Conservation (phyloP, 2,797 vertebrate species). For the Pogonophryne albipinna region DNA sequence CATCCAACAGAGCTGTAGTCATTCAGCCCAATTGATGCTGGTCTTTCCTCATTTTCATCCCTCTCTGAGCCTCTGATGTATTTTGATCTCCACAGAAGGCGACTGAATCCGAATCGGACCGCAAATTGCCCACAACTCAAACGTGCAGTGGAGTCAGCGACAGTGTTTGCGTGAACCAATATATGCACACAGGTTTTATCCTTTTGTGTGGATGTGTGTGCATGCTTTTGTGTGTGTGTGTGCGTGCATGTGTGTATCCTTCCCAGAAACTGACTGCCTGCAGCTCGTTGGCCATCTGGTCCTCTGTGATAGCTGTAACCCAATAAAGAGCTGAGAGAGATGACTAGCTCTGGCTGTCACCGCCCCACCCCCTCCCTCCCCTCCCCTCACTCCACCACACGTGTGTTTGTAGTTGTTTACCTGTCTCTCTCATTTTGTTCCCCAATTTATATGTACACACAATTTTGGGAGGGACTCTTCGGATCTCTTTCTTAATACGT, state of each 20-base stretch:
- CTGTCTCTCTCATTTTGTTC: neutral
- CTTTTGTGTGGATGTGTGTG: constrained; percentile 17
- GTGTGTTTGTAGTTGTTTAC: neutral
- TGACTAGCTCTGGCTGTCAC: constrained; percentile 55
- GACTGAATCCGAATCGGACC: constrained; percentile 8
- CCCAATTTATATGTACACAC: neutral
- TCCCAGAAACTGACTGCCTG: constrained; percentile 74
- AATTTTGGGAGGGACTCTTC: neutral
- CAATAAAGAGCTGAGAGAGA: constrained; percentile 69
- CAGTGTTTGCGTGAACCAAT: constrained; percentile 16
- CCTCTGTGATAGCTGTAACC: constrained; percentile 70
- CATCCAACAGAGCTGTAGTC: constrained; percentile 38
- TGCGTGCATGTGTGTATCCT: constrained; percentile 33
- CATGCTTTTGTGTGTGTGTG: constrained; percentile 4
- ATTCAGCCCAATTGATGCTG: constrained; percentile 44
- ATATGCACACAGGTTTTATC: constrained; percentile 11
- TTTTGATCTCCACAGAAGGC: constrained; percentile 23
- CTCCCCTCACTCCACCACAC: too few relatives aligned
- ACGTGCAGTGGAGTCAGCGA: constrained; percentile 5
- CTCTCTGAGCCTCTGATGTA: constrained; percentile 19
- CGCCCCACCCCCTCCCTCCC: too few relatives aligned
- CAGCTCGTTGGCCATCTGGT: constrained; percentile 72
- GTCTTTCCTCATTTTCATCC: constrained; percentile 38
- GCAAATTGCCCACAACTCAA: constrained; percentile 24
- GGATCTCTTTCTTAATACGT: neutral